Evolutionary conservation across 2,113 vertebrate species (phyloP).

Genomic region (Mastomys coucha): DNA sequence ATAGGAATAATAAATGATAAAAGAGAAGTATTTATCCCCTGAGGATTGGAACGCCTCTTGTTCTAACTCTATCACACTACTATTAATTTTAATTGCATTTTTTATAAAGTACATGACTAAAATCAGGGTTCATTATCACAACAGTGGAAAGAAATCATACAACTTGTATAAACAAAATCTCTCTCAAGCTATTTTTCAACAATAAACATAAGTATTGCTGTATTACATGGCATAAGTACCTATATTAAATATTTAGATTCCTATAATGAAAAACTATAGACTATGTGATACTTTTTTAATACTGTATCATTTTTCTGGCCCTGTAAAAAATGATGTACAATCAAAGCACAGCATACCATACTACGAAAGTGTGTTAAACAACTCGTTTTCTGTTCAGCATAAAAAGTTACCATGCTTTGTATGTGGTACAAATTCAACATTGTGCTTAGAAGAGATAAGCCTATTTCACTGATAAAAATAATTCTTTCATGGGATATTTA

Average conservation of each 20-base stretch:
- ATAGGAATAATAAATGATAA: slow-evolving; percentile 66
- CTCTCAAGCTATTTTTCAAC: slow-evolving; percentile 43
- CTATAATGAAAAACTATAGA: slow-evolving; percentile 12
- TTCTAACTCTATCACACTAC: slow-evolving; percentile 59
- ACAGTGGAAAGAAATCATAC: neutral
- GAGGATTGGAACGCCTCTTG: slow-evolving; percentile 56
- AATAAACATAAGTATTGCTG: slow-evolving; percentile 26
- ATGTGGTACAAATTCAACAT: slow-evolving; percentile 52
- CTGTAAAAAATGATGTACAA: slow-evolving; percentile 57
- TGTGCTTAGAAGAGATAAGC: slow-evolving; percentile 36
- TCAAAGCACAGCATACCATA: neutral
- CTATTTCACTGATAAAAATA: slow-evolving; percentile 60
- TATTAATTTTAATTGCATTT: slow-evolving; percentile 75
- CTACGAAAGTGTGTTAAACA: neutral
- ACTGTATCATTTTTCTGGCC: slow-evolving; percentile 1
- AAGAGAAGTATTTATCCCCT: slow-evolving; percentile 58
- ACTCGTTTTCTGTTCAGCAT: slow-evolving; percentile 36
- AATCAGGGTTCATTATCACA: slow-evolving; percentile 53
- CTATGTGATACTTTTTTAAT: neutral
- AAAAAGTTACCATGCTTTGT: slow-evolving; percentile 50
- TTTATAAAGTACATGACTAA: slow-evolving; percentile 68
- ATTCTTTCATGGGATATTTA: slow-evolving; percentile 53
- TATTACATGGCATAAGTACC: slow-evolving; percentile 28
- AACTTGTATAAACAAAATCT: slow-evolving; percentile 20
- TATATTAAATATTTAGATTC: slow-evolving; percentile 36